phyloP scores from a whole-genome alignment of 2,797 vertebrate species.

The Onychomys arenicola region DNA sequence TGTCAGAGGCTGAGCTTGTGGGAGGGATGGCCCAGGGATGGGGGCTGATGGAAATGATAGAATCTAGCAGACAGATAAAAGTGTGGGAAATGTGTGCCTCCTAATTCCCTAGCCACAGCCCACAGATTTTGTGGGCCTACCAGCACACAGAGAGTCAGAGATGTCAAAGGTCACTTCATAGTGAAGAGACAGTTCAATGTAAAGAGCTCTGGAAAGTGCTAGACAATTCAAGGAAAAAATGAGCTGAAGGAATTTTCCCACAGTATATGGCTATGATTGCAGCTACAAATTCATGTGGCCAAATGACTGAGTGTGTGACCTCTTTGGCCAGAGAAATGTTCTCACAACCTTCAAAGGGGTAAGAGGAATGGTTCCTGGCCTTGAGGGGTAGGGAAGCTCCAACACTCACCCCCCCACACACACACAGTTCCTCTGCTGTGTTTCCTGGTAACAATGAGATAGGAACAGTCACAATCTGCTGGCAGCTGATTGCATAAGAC shows the following conservation, averaged over 20 bases:
- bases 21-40: too few species aligned
- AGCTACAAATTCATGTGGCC: background rate
- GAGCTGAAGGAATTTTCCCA: background rate
- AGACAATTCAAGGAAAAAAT: background rate
- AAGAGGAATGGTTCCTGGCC: background rate
- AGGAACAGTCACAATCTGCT: background rate
- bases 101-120: background rate
- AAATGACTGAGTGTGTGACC: background rate
- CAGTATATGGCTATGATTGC: background rate
- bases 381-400: background rate
- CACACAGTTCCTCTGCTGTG: background rate
- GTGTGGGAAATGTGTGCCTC: background rate
- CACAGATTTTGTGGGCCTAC: background rate
- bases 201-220: background rate
- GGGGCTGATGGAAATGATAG: background rate
- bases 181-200: background rate
- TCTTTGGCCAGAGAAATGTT: background rate
- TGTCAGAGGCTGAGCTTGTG: too few species aligned
- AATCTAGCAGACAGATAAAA: background rate
- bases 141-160: background rate
- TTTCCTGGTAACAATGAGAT: background rate
- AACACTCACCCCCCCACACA: too few species aligned
- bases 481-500: background rate
- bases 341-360: background rate
- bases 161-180: background rate